These are phyloP conservation scores for Diplolepis rosae DNA, from an alignment of 2,888 invertebrate genomes.

Conservation along the genomic window DNA sequence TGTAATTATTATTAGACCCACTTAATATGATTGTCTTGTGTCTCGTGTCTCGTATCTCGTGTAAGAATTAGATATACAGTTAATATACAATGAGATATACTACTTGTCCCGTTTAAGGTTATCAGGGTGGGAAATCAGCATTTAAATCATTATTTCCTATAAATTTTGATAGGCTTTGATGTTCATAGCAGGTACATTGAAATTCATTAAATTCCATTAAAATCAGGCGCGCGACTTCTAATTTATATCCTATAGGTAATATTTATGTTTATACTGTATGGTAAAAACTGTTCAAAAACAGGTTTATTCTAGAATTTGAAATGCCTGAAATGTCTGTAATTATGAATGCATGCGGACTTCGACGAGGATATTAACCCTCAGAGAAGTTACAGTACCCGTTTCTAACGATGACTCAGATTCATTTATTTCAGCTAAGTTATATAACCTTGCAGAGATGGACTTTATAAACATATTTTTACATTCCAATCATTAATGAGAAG, in stretches of 20 bases:
- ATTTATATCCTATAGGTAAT: neutral
- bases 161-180: neutral
- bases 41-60: no score
- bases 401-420: neutral
- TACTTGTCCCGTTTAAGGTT: conserved; percentile 58
- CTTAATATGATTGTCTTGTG: conserved; percentile 62
- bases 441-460: neutral
- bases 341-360: conserved; percentile 1
- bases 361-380: conserved; percentile 1
- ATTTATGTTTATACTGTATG: neutral
- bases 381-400: neutral
- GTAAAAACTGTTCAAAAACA: neutral
- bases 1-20: conserved; percentile 58
- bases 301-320: neutral
- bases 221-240: neutral
- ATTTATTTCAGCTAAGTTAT: neutral
- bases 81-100: conserved; percentile 37
- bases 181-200: no score
- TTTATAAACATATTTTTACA: neutral
- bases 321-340: neutral
- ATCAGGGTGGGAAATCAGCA: conserved; percentile 41
- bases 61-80: conserved; percentile 8
- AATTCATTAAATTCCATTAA: neutral
- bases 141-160: neutral
- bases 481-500: no score